These are phyloP conservation scores for Diabrotica virgifera DNA, from an alignment of 1,140 invertebrate species.

Conservation along the genomic window DNA sequence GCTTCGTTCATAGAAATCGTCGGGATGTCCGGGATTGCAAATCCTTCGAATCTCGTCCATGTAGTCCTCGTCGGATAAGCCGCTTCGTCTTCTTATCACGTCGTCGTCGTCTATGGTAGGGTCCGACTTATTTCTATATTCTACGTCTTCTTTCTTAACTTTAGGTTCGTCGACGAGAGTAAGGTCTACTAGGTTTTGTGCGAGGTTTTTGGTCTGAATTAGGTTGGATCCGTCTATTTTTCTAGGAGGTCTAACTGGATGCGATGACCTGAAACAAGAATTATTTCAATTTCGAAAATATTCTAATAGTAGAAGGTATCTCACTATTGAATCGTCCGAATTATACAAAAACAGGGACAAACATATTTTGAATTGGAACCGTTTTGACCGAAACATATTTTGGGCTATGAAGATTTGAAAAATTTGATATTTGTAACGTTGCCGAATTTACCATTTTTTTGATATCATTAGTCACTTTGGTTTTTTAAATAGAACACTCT, in stretches of 20 bases:
- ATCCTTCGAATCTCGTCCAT: constrained; percentile 79
- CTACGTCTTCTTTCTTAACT: constrained; percentile 25
- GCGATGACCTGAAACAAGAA: constrained; percentile 1
- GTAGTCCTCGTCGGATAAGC: constrained; percentile 75
- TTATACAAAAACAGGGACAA: too few relatives aligned
- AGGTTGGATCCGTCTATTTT: constrained; percentile 32
- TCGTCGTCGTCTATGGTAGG: constrained; percentile 30
- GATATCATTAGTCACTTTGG: too few relatives aligned
- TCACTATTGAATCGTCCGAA: too few relatives aligned
- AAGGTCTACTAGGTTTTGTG: constrained; percentile 39
- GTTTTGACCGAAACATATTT: too few relatives aligned
- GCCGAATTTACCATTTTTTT: too few relatives aligned
- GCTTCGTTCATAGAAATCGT: constrained; percentile 71
- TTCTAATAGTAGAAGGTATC: background rate
- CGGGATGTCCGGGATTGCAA: constrained; percentile 73
- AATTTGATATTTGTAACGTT: too few relatives aligned
- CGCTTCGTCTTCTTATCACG: constrained; percentile 25
- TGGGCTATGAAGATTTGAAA: too few relatives aligned
- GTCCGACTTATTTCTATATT: constrained; percentile 20
- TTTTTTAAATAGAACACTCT: too few relatives aligned
- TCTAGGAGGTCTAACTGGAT: constrained; percentile 26
- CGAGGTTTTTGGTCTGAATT: constrained; percentile 34
- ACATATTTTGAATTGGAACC: too few relatives aligned
- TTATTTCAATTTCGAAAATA: constrained; percentile 7
- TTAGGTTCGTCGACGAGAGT: constrained; percentile 43